Base-by-base conservation (phyloP, 2,888 invertebrate species). In the Scrobipalpa costella region DNA sequence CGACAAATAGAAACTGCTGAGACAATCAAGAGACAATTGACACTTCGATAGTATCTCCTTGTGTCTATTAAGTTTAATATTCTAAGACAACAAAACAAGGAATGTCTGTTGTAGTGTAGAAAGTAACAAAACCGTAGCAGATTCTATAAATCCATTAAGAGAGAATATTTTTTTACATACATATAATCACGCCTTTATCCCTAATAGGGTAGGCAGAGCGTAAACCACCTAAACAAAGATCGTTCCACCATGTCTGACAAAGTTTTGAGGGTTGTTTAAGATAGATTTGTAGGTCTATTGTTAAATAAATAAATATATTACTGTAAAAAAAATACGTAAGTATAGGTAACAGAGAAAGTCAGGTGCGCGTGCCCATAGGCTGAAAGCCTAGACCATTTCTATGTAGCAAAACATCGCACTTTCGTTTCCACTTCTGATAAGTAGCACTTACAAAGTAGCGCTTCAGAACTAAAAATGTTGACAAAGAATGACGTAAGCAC, bases 391-490 rank as follows among this genome's bases (percentile, higher is more conserved):
- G n/a, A n/a, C n/a, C n/a, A n/a, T n/a, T n/a, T n/a, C 7, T 34
- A 34, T 34, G 7, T 7, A 3, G 34, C n/a, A 9, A 3, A 40
- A 13, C 3, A 13, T 40, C 13, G 1, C 40, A 40, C 40, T 40
- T 40, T 40, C 40, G 40, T 7, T 13, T 3, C 40, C 11, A 13
- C 1, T 3, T n/a, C 2, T 3, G 2, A 7, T n/a, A 13, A 3
- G 40, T 2, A 40, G 13, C 40, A 40, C 44, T 44, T 34, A 15
- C 34, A 27, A n/a, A 34, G 55, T 15, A 55, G 55, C 55, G 15
- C 55, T 34, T 5, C 27, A 55, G n/a, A 13, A 27, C 13, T n/a
- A 52, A 55, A 55, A 50, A 55, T n/a, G 55, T 33, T 27, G 2
- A 27, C 27, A 27, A 27, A 27, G 2, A 27, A 27, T 27, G 27